A percentile compares a stretch with the other conserved stretches of the same genome.
These are phyloP conservation scores for Macrostomum lignano DNA, from an alignment of 1,140 invertebrate species.

Conservation along the genomic window DNA sequence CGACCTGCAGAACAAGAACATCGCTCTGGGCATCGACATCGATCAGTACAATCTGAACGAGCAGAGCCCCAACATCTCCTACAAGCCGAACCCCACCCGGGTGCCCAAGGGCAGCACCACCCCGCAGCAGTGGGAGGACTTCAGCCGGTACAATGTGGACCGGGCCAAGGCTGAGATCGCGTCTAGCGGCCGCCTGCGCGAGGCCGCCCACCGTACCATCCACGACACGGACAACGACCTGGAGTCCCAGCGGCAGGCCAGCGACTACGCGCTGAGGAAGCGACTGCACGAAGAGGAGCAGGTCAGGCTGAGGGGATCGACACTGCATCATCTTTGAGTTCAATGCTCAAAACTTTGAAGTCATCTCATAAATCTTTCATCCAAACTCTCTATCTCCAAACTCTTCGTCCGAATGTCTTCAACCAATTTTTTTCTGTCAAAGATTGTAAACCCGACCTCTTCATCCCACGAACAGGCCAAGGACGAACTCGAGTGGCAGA, in stretches of 20 bases:
- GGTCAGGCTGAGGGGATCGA: too few species aligned
- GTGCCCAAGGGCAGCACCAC: slow-evolving; percentile 39
- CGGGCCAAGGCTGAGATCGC: slow-evolving; percentile 44
- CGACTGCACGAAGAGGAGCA: slow-evolving; percentile 51
- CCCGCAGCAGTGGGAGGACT: slow-evolving; percentile 49
- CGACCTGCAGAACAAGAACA: slow-evolving; percentile 47
- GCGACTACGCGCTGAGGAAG: slow-evolving; percentile 43
- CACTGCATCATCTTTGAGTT: too few species aligned
- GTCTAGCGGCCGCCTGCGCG: slow-evolving; percentile 41
- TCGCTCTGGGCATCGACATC: slow-evolving; percentile 39
- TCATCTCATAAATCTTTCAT: background rate
- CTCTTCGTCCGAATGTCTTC: background rate
- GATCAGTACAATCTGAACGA: slow-evolving; percentile 40
- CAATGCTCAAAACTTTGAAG: background rate
- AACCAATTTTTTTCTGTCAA: background rate
- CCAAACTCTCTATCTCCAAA: background rate
- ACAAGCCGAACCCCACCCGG: slow-evolving; percentile 44
- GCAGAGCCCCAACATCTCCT: slow-evolving; percentile 43
- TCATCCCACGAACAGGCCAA: slow-evolving; percentile 38
- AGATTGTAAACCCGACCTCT: background rate
- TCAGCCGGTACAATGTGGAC: slow-evolving; percentile 40
- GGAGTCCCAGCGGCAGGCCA: slow-evolving; percentile 39
- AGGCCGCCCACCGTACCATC: slow-evolving; percentile 39
- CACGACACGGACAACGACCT: slow-evolving; percentile 44
- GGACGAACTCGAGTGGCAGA: slow-evolving; percentile 58